A percentile compares a stretch with the other conserved stretches of the same genome.
phyloP scores from a whole-genome alignment of 2,797 vertebrate species.

The Dallia pectoralis region DNA sequence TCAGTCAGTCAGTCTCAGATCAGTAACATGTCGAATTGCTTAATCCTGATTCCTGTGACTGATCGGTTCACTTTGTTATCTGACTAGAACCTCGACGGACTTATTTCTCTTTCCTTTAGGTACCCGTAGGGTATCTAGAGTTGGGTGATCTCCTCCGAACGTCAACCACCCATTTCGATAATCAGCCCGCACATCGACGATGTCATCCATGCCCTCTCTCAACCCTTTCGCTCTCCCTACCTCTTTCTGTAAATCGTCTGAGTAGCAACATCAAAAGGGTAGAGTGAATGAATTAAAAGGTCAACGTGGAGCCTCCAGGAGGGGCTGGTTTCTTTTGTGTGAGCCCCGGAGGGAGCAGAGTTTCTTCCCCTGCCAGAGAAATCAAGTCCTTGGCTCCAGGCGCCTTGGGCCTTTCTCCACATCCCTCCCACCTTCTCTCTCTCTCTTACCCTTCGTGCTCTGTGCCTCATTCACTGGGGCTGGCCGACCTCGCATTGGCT shows the following conservation, averaged over 20 bases:
- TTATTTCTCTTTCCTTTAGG: no score
- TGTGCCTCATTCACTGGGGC: conserved; percentile 74
- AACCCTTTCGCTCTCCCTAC: conserved; percentile 31
- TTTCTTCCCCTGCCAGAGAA: conserved; percentile 79
- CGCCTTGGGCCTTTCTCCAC: conserved; percentile 2
- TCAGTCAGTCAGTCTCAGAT: no score
- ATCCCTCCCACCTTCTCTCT: background rate
- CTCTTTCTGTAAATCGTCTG: conserved; percentile 65
- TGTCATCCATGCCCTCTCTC: conserved; percentile 8
- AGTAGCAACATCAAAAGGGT: conserved; percentile 77
- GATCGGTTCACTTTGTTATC: no score
- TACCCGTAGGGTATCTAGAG: no score
- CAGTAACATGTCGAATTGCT: no score
- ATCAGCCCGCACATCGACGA: no score
- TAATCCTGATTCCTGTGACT: no score
- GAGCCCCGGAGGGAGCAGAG: conserved; percentile 64
- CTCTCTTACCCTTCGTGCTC: conserved; percentile 63
- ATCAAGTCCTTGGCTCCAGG: conserved; percentile 73
- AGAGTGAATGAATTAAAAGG: conserved; percentile 79
- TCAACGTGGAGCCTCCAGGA: conserved; percentile 77
- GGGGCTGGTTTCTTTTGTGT: conserved; percentile 81
- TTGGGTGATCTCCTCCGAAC: no score
- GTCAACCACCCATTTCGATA: no score
- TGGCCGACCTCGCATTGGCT: conserved; percentile 39
- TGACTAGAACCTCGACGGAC: no score